These are phyloP conservation scores for Anticlea derivata DNA, from an alignment of 2,888 invertebrate species.

Conservation along the genomic window DNA sequence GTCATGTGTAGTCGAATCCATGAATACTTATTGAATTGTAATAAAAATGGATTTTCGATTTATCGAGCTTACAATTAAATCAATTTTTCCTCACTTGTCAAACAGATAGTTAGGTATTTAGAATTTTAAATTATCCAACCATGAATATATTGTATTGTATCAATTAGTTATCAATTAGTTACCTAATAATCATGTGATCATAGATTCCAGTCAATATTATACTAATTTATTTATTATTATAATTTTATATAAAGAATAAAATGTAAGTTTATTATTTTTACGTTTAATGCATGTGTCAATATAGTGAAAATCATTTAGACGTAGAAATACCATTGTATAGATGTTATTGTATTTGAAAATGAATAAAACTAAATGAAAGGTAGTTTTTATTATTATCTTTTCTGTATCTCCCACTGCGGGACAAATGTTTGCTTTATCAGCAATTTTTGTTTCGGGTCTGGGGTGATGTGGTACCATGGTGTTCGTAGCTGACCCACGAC, in stretches of 20 bases:
- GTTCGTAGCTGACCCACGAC: no score
- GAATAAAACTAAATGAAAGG: conserved; percentile 72
- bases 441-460: no score
- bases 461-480: no score
- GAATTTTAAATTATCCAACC: background rate
- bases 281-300: conserved; percentile 76
- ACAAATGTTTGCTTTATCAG: no score
- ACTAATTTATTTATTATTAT: conserved; percentile 40
- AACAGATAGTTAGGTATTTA: background rate
- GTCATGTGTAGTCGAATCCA: no score
- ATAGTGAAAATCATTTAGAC: conserved; percentile 72
- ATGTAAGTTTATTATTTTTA: conserved; percentile 39
- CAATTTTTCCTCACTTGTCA: background rate
- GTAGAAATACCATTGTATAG: conserved; percentile 81
- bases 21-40: no score
- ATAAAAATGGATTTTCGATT: background rate
- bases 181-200: conserved; percentile 47
- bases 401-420: background rate
- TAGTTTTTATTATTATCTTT: conserved; percentile 35
- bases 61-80: conserved; percentile 14
- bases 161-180: conserved; percentile 25
- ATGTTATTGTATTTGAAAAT: conserved; percentile 83
- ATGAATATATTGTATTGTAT: conserved; percentile 10
- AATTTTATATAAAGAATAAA: conserved; percentile 17
- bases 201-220: conserved; percentile 48